Evolutionary conservation across 2,797 vertebrate species (phyloP).

Genomic region (Knipowitschia caucasica): DNA sequence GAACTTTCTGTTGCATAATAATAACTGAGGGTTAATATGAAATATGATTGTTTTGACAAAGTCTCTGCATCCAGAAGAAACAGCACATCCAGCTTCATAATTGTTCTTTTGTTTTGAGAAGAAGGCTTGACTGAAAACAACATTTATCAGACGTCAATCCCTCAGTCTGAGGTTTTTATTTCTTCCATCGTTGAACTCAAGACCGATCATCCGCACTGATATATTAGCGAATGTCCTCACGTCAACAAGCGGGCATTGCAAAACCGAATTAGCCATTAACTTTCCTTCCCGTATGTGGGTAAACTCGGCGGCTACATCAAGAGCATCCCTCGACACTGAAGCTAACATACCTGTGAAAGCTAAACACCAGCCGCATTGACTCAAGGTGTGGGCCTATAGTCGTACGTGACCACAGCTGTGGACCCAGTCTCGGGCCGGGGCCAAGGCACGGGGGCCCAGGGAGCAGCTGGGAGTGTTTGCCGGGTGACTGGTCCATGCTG

Average conservation of each 20-base stretch:
- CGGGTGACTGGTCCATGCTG: constrained; percentile 54
- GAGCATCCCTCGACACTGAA: constrained; percentile 57
- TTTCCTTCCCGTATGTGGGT: constrained; percentile 64
- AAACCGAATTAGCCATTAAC: constrained; percentile 64
- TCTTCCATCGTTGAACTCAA: constrained; percentile 28
- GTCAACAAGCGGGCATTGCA: constrained; percentile 48
- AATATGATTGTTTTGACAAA: constrained; percentile 42
- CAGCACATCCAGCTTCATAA: constrained; percentile 40
- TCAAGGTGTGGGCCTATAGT: constrained; percentile 71
- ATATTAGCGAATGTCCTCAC: constrained; percentile 37
- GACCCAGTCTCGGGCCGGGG: constrained; percentile 27
- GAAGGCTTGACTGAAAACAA: constrained; percentile 17
- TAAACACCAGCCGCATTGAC: constrained; percentile 73
- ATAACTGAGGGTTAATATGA: too few species aligned
- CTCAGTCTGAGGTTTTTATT: constrained; percentile 36
- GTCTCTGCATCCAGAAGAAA: constrained; percentile 45
- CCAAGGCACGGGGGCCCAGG: constrained; percentile 17
- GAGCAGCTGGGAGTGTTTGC: constrained; percentile 77
- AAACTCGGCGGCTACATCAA: constrained; percentile 69
- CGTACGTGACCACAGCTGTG: constrained; percentile 60
- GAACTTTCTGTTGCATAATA: too few species aligned
- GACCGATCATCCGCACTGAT: constrained; percentile 23
- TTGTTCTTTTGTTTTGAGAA: constrained; percentile 53
- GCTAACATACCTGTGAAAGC: constrained; percentile 73
- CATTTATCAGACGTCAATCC: constrained; percentile 43